phyloP scores from a whole-genome alignment of 2,888 invertebrate species.

The Heliconius ismenius region DNA sequence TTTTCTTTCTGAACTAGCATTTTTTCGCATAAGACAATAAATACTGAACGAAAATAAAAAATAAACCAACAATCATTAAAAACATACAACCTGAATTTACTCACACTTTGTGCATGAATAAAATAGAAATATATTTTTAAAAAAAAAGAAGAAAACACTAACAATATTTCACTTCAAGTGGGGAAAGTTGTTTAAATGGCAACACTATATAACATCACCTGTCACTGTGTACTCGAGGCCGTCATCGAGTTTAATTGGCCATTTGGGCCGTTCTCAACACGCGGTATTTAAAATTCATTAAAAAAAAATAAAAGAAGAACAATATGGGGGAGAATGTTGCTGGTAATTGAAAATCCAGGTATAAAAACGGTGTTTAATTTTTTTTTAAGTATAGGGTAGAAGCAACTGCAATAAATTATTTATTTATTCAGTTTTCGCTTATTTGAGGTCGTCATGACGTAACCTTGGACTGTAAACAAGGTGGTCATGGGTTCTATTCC shows the following conservation, averaged over 20 bases:
- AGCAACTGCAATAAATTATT: background rate
- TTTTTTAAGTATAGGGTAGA: background rate
- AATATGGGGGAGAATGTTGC: background rate
- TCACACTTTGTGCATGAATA: background rate
- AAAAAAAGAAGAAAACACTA: slow-evolving; percentile 10
- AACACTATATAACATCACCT: slow-evolving; percentile 33
- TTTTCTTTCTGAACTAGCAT: background rate
- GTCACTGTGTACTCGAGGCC: slow-evolving; percentile 29
- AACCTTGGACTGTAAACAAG: background rate
- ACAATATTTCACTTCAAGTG: slow-evolving; percentile 26
- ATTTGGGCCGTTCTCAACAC: slow-evolving; percentile 28
- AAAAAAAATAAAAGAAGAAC: slow-evolving; percentile 8
- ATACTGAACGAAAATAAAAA: background rate
- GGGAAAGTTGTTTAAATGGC: slow-evolving; percentile 31
- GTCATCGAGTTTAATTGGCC: slow-evolving; percentile 35
- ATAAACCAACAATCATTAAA: too few relatives aligned
- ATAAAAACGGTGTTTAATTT: background rate
- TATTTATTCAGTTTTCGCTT: background rate
- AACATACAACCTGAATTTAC: background rate
- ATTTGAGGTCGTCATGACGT: background rate
- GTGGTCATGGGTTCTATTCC: background rate
- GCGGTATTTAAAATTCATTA: slow-evolving; percentile 23
- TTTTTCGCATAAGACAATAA: background rate
- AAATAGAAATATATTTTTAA: background rate
- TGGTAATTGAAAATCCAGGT: background rate